Conservation (phyloP, 2,797 vertebrate genomes). For the Nothura maculosa region DNA sequence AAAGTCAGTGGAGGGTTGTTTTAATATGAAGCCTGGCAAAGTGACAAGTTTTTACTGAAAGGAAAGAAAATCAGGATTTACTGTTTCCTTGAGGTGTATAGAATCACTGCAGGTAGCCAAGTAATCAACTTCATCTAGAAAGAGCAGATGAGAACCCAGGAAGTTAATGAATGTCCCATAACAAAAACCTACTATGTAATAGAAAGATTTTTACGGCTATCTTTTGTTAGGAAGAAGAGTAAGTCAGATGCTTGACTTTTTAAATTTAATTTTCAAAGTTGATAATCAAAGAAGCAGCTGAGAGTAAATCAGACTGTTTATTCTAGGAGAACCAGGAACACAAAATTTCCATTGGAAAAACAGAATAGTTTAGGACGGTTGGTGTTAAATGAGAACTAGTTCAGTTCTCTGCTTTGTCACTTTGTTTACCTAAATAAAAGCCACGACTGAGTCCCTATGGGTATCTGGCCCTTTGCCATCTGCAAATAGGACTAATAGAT, state of each 20-base stretch:
- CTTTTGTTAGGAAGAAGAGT: neutral
- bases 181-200: neutral
- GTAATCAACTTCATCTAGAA: neutral
- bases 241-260: neutral
- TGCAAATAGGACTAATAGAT: constrained; percentile 9
- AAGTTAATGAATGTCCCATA: neutral
- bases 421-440: neutral
- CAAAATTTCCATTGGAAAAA: neutral
- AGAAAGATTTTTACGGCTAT: neutral
- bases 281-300: neutral
- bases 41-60: neutral
- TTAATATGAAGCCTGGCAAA: constrained; percentile 15
- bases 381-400: neutral
- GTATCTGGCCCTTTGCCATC: neutral
- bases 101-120: neutral
- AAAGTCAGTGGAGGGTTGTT: constrained; percentile 27
- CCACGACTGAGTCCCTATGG: neutral
- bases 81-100: neutral
- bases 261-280: neutral
- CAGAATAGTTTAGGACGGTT: neutral
- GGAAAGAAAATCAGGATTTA: constrained; percentile 25
- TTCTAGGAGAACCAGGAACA: neutral
- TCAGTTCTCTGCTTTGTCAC: neutral
- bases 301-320: neutral
- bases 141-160: neutral